Base-by-base conservation (phyloP, 2,113 vertebrate species). In the Pseudorhombus dupliciocellatus region DNA sequence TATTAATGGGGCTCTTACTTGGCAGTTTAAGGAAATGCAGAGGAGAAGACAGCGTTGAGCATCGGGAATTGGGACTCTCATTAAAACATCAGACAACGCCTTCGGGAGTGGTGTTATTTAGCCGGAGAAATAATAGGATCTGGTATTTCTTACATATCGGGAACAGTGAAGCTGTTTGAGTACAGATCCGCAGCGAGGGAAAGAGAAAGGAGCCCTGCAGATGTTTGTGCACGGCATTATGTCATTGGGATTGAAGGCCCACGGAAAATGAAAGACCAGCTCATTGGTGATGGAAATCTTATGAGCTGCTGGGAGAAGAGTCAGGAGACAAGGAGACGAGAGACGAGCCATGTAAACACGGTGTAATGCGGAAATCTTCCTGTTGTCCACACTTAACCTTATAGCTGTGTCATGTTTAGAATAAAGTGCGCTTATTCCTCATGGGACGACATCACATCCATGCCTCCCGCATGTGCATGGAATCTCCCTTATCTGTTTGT, bases 1-100 rank as follows among this genome's bases (percentile, higher is more conserved):
- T 98, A 98, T 98, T 98, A 98, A 98, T 97, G 96, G 94, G 92
- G 94, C 94, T 96, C 96, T 96, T 96, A 97, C 96, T 97, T 95
- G 95, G 96, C 96, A 96, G 96, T 96, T 96, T 97, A 96, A 96
- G 95, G 94, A 96, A 96, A 96, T 93, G 94, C 95, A 94, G 93
- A 94, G 92, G 94, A 95, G 94, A 94, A 93, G 94, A 95, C 94
- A 92, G 93, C 91, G 93, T 89, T 89, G 86, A 91, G 89, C 81
- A 70, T 78, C 55, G 75, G 85, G 79, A 93, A 93, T 95, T 93
- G 83, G 63, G 94, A 93, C 75, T 93, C 96, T 98, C 95, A 97
- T 98, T 98, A 97, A 96, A 97, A 95, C 94, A 95, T 96, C 95
- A 95, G 94, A 95, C 95, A 91, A 90, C 93, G 94, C 96, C 95